These are phyloP conservation scores for Eristalinus sepulchralis DNA, from an alignment of 2,888 invertebrate genomes.

Conservation along the genomic window DNA sequence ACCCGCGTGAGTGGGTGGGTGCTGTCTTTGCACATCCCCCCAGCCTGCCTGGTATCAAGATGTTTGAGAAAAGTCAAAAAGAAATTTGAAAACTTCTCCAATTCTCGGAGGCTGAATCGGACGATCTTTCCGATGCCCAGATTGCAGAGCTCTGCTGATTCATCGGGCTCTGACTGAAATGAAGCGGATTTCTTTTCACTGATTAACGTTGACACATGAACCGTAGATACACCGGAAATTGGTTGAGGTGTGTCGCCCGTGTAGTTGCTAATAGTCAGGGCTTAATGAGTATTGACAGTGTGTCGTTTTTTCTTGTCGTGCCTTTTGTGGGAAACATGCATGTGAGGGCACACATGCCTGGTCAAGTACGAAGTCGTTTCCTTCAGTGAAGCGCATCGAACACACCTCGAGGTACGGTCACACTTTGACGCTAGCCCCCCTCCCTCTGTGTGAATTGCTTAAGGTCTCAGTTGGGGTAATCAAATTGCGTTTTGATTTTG, in stretches of 20 bases:
- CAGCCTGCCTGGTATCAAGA: too few relatives aligned
- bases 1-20: slow-evolving; percentile 25
- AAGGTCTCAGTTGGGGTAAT: background rate
- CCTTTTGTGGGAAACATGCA: slow-evolving; percentile 35
- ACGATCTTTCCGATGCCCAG: too few relatives aligned
- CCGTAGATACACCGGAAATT: slow-evolving; percentile 49
- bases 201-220: slow-evolving; percentile 54
- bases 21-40: slow-evolving; percentile 10
- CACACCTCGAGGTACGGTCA: background rate
- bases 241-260: slow-evolving; percentile 60
- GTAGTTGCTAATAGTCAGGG: slow-evolving; percentile 13
- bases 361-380: slow-evolving; percentile 1
- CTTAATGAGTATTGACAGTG: slow-evolving; percentile 61
- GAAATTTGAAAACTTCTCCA: background rate
- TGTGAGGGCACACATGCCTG: slow-evolving; percentile 21
- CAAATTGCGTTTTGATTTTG: background rate
- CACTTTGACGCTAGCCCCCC: background rate
- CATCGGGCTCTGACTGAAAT: slow-evolving; percentile 5
- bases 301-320: slow-evolving; percentile 26
- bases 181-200: slow-evolving; percentile 26
- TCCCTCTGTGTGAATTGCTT: background rate
- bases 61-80: background rate
- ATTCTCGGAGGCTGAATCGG: background rate
- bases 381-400: slow-evolving; percentile 32
- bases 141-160: background rate